Base-by-base conservation (phyloP, 2,797 vertebrate genomes). In the Paedocypris micromegethes region DNA sequence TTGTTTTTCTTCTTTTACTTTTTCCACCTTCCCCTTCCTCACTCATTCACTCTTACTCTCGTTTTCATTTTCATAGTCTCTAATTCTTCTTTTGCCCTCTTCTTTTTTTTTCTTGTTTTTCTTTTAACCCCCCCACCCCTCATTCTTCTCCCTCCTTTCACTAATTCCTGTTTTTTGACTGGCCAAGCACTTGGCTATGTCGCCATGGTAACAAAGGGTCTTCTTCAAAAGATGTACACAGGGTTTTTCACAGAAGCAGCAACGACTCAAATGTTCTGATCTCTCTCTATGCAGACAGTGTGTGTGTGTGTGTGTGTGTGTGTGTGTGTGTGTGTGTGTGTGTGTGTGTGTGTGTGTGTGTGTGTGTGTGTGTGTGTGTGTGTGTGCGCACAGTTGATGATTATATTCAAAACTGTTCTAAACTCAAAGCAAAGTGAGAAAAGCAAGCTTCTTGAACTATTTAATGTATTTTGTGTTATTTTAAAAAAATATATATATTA, bases 191-290 rank as follows among this genome's bases (percentile, higher is more conserved):
- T 78, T 78, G 79, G 71, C 68, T 77, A 77, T 82, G 84, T 86
- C 81, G 72, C 82, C 66, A 56, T 78, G 73, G 81, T 76, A 84
- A 86, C 82, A 83, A 68, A 72, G 82, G 83, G 79, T 82, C 77
- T 82, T 77, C 65, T 75, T 43, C 75, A 76, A 80, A 78, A 78
- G 79, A 80, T 69, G 72, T 82, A 74, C 70, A 70, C 77, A 67
- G 53, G 72, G 75, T 76, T 78, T 74, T 74, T 75, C 8, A 50
- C 56, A 58, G 69, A 48, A 3, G 70, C 58, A 77, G 77, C 64
- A 73, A 80, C 40, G 1, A 72, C 80, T 86, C 77, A 77, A 74
- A 53, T 81, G 80, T 79, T 81, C 77, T 61, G 50, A 40, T 56
- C 71, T 66, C 54, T 64, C n/a, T 74, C 70, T 79, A 75, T 79